Conservation (phyloP, 2,888 invertebrate genomes). For the Iphiclides podalirius region DNA sequence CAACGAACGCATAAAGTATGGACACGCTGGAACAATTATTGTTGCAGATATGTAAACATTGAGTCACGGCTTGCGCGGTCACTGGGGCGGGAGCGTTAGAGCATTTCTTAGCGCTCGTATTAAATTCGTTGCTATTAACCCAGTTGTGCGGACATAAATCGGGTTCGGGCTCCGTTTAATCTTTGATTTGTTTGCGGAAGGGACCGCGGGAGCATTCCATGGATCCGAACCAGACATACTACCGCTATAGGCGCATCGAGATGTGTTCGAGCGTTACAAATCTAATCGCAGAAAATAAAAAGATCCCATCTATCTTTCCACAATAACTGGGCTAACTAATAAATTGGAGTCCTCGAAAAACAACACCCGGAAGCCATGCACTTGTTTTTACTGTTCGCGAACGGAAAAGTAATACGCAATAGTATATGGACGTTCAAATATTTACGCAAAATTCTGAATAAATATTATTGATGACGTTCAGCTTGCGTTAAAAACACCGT, state of each 20-base stretch:
- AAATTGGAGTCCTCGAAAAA: no score
- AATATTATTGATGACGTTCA: conserved; percentile 19
- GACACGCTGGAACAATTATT: conserved; percentile 28
- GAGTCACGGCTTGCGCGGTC: conserved; percentile 56
- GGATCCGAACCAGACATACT: conserved; percentile 28
- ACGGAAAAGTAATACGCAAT: conserved; percentile 15
- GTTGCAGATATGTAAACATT: conserved; percentile 42
- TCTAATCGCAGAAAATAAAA: conserved; percentile 3
- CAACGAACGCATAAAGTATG: neutral
- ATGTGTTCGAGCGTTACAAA: conserved; percentile 8
- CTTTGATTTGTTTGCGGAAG: conserved; percentile 54
- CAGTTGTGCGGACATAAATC: conserved; percentile 50
- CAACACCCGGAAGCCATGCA: conserved; percentile 5
- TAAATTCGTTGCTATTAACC: conserved; percentile 65
- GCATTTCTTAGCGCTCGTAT: conserved; percentile 44
- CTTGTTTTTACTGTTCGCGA: conserved; percentile 3
- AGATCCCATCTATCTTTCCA: neutral
- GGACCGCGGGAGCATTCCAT: conserved; percentile 29
- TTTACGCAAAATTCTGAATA: conserved; percentile 1
- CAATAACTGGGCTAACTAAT: conserved; percentile 16
- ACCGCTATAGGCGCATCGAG: neutral
- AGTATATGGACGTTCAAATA: conserved; percentile 4
- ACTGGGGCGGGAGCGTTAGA: conserved; percentile 46
- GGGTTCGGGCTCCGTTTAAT: conserved; percentile 40
- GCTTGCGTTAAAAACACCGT: conserved; percentile 25